Evolutionary conservation across 92 coral and sea anemone genomes (phyloP).

Genomic region (Desmophyllum pertusum): DNA sequence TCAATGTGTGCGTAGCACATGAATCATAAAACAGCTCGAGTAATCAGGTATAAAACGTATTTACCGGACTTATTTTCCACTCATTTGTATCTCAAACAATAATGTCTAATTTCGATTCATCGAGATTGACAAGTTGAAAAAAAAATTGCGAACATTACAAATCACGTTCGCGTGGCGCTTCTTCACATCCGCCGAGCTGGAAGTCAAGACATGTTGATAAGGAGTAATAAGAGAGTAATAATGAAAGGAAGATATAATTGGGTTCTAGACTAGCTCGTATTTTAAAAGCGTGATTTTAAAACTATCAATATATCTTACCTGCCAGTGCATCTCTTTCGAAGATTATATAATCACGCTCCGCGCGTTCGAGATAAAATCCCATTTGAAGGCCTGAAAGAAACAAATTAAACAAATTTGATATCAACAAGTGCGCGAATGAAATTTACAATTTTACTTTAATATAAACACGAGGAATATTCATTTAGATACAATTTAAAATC

Average conservation of each 20-base stretch:
- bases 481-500: background rate
- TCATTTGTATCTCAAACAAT: background rate
- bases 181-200: background rate
- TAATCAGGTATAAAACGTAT: background rate
- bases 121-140: background rate
- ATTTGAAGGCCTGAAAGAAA: constrained; percentile 83
- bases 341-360: constrained; percentile 83
- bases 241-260: background rate
- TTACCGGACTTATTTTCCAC: background rate
- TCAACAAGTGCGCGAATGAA: background rate
- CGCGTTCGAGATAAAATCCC: constrained; percentile 83
- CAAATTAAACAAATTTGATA: background rate
- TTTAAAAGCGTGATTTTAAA: background rate
- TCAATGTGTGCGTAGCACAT: background rate
- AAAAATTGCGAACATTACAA: background rate
- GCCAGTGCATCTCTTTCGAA: constrained; percentile 77
- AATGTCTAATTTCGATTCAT: no score
- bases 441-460: background rate
- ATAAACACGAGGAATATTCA: background rate
- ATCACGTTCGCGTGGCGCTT: background rate
- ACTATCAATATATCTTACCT: constrained; percentile 52
- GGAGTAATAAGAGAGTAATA: no score
- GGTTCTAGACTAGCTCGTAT: background rate
- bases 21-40: background rate
- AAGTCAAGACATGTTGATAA: no score